Evolutionary conservation across 1,140 invertebrate genomes (phyloP).

Genomic region (Drosophila arawakana): DNA sequence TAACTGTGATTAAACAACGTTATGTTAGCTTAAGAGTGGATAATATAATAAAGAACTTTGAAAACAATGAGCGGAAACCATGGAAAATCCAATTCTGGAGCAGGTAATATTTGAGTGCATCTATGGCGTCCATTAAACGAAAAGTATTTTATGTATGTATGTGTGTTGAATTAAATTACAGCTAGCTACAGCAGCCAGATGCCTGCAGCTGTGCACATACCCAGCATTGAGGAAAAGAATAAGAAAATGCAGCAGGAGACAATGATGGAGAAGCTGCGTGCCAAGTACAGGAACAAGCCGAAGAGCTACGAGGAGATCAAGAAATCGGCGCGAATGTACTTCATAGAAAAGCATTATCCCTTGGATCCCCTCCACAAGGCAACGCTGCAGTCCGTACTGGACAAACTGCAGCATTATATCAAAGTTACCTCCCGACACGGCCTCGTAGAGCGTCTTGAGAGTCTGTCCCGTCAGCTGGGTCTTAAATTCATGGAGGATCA

Average conservation of each 20-base stretch:
- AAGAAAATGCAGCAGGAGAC: slow-evolving; percentile 71
- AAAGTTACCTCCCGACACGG: slow-evolving; percentile 96
- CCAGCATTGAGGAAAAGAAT: slow-evolving; percentile 67
- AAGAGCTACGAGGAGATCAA: slow-evolving; percentile 93
- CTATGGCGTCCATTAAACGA: too few relatives aligned
- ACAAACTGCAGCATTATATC: slow-evolving; percentile 96
- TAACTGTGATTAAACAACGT: not conserved
- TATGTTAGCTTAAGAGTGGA: not conserved
- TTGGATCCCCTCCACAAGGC: slow-evolving; percentile 93
- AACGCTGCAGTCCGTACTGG: slow-evolving; percentile 95
- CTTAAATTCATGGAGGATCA: slow-evolving; percentile 82
- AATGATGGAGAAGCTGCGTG: slow-evolving; percentile 69
- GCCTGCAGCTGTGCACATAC: slow-evolving; percentile 8
- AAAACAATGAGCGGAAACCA: slow-evolving; percentile 16
- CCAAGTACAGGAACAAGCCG: slow-evolving; percentile 85
- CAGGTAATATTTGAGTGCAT: slow-evolving; percentile 14
- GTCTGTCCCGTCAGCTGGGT: slow-evolving; percentile 94
- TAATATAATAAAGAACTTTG: not conserved
- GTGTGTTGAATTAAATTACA: not conserved
- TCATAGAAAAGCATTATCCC: slow-evolving; percentile 93
- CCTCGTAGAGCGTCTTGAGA: slow-evolving; percentile 96
- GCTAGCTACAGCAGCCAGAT: not conserved
- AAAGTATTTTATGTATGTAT: too few relatives aligned
- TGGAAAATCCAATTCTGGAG: not conserved
- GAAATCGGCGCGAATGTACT: slow-evolving; percentile 92